phyloP scores from a whole-genome alignment of 2,888 invertebrate genomes.

The Oegoconia quadripuncta region DNA sequence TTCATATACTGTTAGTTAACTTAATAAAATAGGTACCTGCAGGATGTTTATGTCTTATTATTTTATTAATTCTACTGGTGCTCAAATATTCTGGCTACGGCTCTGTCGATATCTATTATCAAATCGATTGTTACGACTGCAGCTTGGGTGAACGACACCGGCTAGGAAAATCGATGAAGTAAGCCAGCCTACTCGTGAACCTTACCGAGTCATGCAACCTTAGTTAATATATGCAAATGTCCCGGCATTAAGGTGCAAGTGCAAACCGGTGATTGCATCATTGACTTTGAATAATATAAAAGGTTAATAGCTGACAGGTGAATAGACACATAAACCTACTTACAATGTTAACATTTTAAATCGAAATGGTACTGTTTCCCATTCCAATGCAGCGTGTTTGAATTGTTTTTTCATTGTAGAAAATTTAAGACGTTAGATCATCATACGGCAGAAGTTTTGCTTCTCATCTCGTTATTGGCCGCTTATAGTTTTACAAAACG shows the following conservation, averaged over 20 bases:
- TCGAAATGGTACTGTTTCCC: too few species aligned
- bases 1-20: too few species aligned
- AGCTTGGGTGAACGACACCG: slow-evolving; percentile 33
- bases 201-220: not conserved
- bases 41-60: too few species aligned
- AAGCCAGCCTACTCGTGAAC: slow-evolving; percentile 3
- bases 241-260: not conserved
- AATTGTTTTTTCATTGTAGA: too few species aligned
- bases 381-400: too few species aligned
- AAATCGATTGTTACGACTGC: slow-evolving; percentile 20
- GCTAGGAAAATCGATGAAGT: slow-evolving; percentile 24
- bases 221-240: slow-evolving; percentile 4
- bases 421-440: too few species aligned
- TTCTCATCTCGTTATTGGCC: too few species aligned
- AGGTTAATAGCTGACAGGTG: not conserved
- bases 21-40: too few species aligned
- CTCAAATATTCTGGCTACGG: not conserved
- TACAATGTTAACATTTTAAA: not conserved
- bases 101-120: slow-evolving; percentile 12
- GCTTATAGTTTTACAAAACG: too few species aligned
- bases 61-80: not conserved
- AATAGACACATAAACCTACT: not conserved
- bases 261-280: not conserved
- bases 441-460: too few species aligned
- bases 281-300: not conserved